Conservation (phyloP, 2,113 vertebrate species). For the Psilopogon haemacephalus region DNA sequence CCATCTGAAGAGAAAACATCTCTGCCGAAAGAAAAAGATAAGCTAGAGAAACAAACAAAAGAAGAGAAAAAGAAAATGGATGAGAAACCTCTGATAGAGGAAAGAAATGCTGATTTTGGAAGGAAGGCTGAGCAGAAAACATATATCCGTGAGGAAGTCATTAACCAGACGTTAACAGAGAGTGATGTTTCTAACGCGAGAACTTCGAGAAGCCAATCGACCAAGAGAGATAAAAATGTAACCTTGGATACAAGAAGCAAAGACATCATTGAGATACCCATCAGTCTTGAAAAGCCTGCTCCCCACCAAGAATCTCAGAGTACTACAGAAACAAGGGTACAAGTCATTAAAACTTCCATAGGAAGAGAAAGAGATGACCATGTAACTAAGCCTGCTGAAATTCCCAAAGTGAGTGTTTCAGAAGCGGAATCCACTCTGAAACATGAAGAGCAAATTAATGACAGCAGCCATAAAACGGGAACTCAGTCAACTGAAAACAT, state of each 20-base stretch:
- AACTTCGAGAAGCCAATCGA: neutral
- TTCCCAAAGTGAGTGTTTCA: neutral
- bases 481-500: conserved; percentile 63
- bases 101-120: conserved; percentile 20
- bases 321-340: neutral
- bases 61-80: conserved; percentile 20
- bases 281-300: conserved; percentile 32
- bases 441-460: neutral
- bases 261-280: conserved; percentile 45
- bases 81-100: neutral
- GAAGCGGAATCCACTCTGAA: conserved; percentile 14
- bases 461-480: neutral
- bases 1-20: conserved; percentile 27
- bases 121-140: conserved; percentile 52
- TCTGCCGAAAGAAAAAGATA: conserved; percentile 25
- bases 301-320: neutral
- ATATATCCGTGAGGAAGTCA: conserved; percentile 56
- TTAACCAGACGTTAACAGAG: conserved; percentile 38
- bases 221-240: neutral
- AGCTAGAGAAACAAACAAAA: neutral
- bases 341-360: neutral
- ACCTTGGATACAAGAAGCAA: neutral
- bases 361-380: conserved; percentile 7
- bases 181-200: conserved; percentile 32
- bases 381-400: neutral